Evolutionary conservation across 92 coral and sea anemone species (phyloP).

Genomic region (Porites divaricata): DNA sequence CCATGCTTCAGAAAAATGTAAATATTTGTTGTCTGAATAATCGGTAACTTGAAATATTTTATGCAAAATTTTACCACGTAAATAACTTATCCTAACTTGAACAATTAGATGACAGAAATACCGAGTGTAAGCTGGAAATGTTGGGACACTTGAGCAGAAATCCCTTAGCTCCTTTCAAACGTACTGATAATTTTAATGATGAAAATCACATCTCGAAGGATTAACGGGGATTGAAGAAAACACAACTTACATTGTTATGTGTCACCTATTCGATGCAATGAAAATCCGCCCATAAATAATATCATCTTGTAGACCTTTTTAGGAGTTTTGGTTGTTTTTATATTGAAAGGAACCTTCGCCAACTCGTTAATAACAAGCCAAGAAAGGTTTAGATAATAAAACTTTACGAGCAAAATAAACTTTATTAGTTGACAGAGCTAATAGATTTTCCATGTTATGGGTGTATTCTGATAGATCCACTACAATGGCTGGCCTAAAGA

Average conservation of each 20-base stretch:
- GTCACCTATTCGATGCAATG: neutral
- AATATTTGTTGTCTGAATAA: conserved; percentile 16
- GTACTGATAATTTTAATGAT: neutral
- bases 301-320: neutral
- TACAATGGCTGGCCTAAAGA: no score
- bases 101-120: neutral
- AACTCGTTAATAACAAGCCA: neutral
- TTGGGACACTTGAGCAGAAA: neutral
- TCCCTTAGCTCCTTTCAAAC: neutral
- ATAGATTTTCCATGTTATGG: no score
- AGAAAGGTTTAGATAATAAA: no score
- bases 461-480: no score
- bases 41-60: conserved; percentile 1
- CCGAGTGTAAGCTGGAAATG: neutral
- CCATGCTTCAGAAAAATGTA: neutral
- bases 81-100: neutral
- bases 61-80: neutral
- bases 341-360: neutral
- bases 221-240: neutral
- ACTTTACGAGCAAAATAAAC: no score
- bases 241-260: neutral
- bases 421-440: no score
- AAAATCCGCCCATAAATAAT: neutral
- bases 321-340: neutral
- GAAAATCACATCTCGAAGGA: neutral